phyloP scores from a whole-genome alignment of 2,113 vertebrate genomes.

The Drymodes brunneopygia region DNA sequence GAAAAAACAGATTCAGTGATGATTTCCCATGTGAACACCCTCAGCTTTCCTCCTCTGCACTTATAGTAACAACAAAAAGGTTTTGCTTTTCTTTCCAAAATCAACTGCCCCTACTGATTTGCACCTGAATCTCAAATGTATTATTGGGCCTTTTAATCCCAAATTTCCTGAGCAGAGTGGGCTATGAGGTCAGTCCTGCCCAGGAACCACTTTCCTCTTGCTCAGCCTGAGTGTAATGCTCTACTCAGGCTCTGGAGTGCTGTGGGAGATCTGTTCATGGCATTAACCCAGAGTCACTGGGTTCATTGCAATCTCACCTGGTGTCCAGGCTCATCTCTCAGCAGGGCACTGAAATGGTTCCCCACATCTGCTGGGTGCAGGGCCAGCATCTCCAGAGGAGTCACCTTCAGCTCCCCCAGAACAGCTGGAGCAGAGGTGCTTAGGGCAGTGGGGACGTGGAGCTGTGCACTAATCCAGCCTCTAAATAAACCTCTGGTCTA shows the following conservation, averaged over 20 bases:
- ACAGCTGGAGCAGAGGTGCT: neutral
- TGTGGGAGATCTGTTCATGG: neutral
- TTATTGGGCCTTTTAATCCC: neutral
- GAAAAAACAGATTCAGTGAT: neutral
- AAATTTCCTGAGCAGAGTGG: neutral
- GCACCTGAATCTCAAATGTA: neutral
- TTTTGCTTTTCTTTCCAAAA: neutral
- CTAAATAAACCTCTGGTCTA: neutral
- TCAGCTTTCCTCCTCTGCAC: neutral
- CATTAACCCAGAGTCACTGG: neutral
- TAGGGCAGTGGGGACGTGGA: neutral
- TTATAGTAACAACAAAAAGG: neutral
- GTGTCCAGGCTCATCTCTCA: neutral
- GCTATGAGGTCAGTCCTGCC: neutral
- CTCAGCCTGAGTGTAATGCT: neutral
- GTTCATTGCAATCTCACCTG: neutral
- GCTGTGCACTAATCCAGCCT: neutral
- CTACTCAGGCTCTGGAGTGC: accelerated
- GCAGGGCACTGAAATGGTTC: neutral
- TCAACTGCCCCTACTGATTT: neutral
- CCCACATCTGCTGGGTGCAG: neutral
- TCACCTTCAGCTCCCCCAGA: neutral
- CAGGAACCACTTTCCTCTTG: neutral
- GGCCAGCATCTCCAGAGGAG: accelerated
- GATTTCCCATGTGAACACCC: neutral